These are phyloP conservation scores for Drosophila santomea DNA, from an alignment of 1,140 invertebrate genomes.

Conservation along the genomic window DNA sequence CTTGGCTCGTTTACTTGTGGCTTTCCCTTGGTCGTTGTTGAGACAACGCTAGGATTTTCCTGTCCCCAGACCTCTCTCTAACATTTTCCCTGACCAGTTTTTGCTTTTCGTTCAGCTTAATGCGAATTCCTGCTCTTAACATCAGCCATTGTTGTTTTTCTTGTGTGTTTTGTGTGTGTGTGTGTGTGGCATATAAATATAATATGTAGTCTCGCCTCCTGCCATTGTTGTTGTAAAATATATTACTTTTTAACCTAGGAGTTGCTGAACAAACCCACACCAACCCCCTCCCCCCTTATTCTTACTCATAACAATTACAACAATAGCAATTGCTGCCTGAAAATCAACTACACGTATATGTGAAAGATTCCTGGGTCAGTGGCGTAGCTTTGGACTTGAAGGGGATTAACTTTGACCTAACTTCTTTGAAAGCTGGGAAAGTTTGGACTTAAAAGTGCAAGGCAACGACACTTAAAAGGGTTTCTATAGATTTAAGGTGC, in stretches of 20 bases:
- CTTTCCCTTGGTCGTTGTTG: constrained; percentile 62
- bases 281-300: constrained; percentile 23
- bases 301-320: constrained; percentile 78
- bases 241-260: constrained; percentile 73
- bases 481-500: neutral
- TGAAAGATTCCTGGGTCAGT: constrained; percentile 6
- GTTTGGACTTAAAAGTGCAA: neutral
- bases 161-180: constrained; percentile 20
- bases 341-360: constrained; percentile 59
- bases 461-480: neutral
- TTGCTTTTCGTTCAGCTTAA: constrained; percentile 80
- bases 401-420: constrained; percentile 24
- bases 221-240: constrained; percentile 69
- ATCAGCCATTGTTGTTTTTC: constrained; percentile 66
- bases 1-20: constrained; percentile 77
- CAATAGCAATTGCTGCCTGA: constrained; percentile 65
- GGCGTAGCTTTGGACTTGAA: constrained; percentile 17
- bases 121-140: constrained; percentile 79
- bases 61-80: neutral
- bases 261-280: constrained; percentile 13
- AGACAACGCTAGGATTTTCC: constrained; percentile 13
- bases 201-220: constrained; percentile 76
- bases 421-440: constrained; percentile 7
- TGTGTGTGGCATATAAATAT: constrained; percentile 69
- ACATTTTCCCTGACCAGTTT: constrained; percentile 32